Conservation (phyloP, 2,113 vertebrate genomes). For the Forbesichthys agassizii region DNA sequence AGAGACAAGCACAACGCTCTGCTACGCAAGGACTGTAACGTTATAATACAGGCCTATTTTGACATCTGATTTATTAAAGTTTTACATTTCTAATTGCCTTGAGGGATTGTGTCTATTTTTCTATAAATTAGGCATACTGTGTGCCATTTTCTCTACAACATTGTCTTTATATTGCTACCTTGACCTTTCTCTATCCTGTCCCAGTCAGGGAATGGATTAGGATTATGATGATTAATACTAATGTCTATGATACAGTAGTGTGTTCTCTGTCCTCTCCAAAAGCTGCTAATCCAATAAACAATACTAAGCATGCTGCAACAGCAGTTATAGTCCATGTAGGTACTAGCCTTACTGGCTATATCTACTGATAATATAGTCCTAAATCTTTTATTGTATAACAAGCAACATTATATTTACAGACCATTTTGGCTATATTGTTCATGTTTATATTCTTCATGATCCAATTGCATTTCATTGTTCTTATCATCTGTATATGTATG, state of each 20-base stretch:
- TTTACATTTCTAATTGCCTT: constrained; percentile 51
- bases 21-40: constrained; percentile 33
- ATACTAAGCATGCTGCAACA: constrained; percentile 69
- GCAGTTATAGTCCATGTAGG: constrained; percentile 41
- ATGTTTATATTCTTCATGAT: too few relatives aligned
- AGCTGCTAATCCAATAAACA: constrained; percentile 73
- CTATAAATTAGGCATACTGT: too few relatives aligned
- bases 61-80: constrained; percentile 58
- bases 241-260: constrained; percentile 64
- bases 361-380: too few relatives aligned
- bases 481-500: too few relatives aligned
- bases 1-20: constrained; percentile 48
- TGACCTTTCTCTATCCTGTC: constrained; percentile 5
- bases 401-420: too few relatives aligned
- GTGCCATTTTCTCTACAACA: not conserved
- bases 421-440: too few relatives aligned
- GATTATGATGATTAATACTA: constrained; percentile 66
- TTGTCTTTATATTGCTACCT: constrained; percentile 15
- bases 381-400: too few relatives aligned
- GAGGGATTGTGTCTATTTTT: constrained; percentile 46
- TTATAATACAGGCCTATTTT: constrained; percentile 22
- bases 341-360: too few relatives aligned
- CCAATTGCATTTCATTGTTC: too few relatives aligned
- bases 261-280: constrained; percentile 69
- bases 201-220: constrained; percentile 37